These are phyloP conservation scores for Percopsis transmontana DNA, from an alignment of 2,113 vertebrate species.

Conservation along the genomic window DNA sequence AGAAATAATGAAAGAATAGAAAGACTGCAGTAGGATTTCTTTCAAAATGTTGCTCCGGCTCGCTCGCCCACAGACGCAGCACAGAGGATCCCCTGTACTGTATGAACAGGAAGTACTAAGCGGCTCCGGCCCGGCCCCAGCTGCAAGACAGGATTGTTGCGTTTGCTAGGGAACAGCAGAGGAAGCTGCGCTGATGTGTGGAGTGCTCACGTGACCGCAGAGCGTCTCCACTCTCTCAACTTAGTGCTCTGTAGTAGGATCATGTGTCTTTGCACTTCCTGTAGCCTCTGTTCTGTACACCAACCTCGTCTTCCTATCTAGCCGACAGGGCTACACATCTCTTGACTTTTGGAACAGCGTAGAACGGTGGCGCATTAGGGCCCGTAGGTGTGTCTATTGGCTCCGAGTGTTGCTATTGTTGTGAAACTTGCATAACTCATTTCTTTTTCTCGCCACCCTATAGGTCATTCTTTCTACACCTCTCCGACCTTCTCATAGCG, in stretches of 20 bases:
- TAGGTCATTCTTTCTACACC: neutral
- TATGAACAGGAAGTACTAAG: neutral
- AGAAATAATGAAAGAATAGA: too few species aligned
- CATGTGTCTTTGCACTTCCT: constrained; percentile 31
- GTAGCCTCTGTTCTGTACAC: neutral
- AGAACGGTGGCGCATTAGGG: too few species aligned
- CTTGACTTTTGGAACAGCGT: too few species aligned
- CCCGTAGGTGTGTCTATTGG: too few species aligned
- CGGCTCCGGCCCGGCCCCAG: neutral
- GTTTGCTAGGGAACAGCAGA: constrained; percentile 8
- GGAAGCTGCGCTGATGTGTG: constrained; percentile 34
- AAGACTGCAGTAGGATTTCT: too few species aligned
- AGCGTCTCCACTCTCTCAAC: constrained; percentile 51
- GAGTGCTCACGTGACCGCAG: constrained; percentile 33
- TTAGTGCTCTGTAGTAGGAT: constrained; percentile 37
- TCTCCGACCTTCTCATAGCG: neutral
- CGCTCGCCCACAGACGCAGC: too few species aligned
- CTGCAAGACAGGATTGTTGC: constrained; percentile 1
- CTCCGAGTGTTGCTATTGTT: too few species aligned
- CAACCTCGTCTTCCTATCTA: constrained; percentile 1
- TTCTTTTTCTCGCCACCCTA: constrained; percentile 18
- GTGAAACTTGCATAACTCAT: neutral
- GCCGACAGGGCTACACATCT: too few species aligned
- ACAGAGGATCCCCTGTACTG: constrained; percentile 1
- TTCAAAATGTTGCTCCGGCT: too few species aligned